phyloP scores from a whole-genome alignment of 2,797 vertebrate genomes.

The Lateolabrax maculatus region DNA sequence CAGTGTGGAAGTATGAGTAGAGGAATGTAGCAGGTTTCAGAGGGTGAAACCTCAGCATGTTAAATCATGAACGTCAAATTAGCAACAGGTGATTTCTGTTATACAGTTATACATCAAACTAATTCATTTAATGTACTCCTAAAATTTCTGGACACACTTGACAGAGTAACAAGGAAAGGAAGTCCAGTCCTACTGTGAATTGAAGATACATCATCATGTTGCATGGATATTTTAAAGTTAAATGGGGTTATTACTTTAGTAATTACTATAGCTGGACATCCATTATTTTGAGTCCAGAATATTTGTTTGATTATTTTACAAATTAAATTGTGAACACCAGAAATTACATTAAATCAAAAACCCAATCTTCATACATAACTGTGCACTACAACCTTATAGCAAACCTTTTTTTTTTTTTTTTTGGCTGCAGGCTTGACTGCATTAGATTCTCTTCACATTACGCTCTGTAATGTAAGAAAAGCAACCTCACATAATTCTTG shows the following conservation, averaged over 20 bases:
- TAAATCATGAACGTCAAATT: constrained; percentile 28
- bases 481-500: not conserved
- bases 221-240: not conserved
- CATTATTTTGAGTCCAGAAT: not conserved
- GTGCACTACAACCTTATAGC: not conserved
- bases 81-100: constrained; percentile 36
- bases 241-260: not conserved
- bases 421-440: constrained; percentile 3
- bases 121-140: constrained; percentile 2
- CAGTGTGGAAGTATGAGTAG: constrained; percentile 15
- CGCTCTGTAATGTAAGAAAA: not conserved
- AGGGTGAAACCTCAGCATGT: constrained; percentile 27
- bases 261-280: not conserved
- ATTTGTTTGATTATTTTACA: not conserved
- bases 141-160: constrained; percentile 4
- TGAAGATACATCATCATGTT: not conserved
- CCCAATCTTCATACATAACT: not conserved
- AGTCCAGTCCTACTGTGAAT: not conserved
- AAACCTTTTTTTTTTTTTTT: constrained; percentile 22
- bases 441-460: constrained; percentile 14
- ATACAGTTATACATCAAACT: not conserved
- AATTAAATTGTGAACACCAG: not conserved
- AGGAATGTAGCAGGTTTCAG: constrained; percentile 42
- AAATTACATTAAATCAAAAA: constrained; percentile 3
- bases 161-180: constrained; percentile 2